Evolutionary conservation across 2,797 vertebrate genomes (phyloP).

Genomic region (Sebastes steindachneri): DNA sequence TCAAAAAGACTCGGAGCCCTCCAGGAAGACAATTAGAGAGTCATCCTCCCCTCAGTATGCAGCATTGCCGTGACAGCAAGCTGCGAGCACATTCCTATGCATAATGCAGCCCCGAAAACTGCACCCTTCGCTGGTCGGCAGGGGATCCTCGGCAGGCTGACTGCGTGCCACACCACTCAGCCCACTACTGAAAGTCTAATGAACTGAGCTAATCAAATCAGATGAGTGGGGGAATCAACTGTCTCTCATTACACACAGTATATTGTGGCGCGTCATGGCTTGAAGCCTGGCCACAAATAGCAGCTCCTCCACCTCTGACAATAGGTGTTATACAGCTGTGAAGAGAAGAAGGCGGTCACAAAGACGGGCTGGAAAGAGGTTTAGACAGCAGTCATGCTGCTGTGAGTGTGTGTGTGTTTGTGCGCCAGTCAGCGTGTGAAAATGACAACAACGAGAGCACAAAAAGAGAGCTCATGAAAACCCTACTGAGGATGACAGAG

Average conservation of each 20-base stretch:
- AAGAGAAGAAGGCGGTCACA: not conserved
- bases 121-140: not conserved
- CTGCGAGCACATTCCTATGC: constrained; percentile 18
- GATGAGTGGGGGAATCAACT: constrained; percentile 7
- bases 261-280: not conserved
- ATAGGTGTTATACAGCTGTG: constrained; percentile 6
- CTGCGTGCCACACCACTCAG: constrained; percentile 20
- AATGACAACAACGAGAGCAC: constrained; percentile 14
- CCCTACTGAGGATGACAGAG: not conserved
- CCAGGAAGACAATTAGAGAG: constrained; percentile 55
- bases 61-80: constrained; percentile 41
- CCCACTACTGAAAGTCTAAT: constrained; percentile 44
- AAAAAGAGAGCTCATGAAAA: constrained; percentile 23
- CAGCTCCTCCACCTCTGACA: constrained; percentile 18
- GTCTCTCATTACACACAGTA: not conserved
- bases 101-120: constrained; percentile 40
- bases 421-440: not conserved
- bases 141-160: constrained; percentile 14
- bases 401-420: not conserved
- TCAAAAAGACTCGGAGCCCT: constrained; percentile 36
- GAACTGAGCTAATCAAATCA: constrained; percentile 47
- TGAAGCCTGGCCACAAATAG: constrained; percentile 12
- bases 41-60: constrained; percentile 43
- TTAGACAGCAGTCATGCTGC: not conserved
- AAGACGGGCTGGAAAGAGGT: not conserved